Conservation (phyloP, 2,113 vertebrate genomes). For the Dermatemys mawii region DNA sequence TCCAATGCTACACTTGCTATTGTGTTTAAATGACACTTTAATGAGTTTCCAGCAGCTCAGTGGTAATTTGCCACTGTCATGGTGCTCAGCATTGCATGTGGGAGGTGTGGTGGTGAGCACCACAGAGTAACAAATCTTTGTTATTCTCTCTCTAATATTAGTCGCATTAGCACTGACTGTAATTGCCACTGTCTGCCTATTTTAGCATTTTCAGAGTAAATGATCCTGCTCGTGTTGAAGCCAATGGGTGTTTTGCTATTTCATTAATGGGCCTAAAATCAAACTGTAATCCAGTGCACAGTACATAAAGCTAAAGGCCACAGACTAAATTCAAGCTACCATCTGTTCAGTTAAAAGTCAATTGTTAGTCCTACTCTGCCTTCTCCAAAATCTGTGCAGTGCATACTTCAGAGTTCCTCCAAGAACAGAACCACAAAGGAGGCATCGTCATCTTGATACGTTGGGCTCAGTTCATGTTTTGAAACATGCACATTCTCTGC, state of each 20-base stretch:
- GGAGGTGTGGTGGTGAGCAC: background rate
- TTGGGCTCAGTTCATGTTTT: background rate
- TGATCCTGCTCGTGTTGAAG: background rate
- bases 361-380: background rate
- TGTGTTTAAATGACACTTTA: background rate
- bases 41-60: background rate
- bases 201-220: background rate
- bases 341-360: background rate
- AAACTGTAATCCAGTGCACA: background rate
- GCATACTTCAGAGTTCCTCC: background rate
- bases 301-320: background rate
- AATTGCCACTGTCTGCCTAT: background rate
- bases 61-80: background rate
- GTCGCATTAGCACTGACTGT: background rate
- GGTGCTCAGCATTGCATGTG: background rate
- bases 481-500: fast-evolving
- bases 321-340: background rate
- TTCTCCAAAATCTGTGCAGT: background rate
- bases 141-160: background rate
- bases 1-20: background rate
- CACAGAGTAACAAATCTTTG: background rate
- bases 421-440: background rate
- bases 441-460: background rate
- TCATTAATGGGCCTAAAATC: background rate
- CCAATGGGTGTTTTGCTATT: background rate